A percentile compares a stretch with the other conserved stretches of the same genome.
Evolutionary conservation across 2,113 vertebrate species (phyloP).

Genomic region (Forbesichthys papilliferus): DNA sequence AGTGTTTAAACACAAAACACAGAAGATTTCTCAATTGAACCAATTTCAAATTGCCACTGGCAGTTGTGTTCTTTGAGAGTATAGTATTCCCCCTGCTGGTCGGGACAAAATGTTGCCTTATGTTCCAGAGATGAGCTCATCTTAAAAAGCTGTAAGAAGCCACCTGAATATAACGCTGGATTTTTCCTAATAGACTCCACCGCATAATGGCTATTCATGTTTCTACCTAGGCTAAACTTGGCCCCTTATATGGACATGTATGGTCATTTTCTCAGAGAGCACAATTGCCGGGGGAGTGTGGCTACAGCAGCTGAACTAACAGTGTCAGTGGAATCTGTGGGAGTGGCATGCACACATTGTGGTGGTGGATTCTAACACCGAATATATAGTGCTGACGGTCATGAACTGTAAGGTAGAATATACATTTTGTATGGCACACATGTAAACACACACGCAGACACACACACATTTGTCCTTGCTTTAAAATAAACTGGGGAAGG

Average conservation of each 20-base stretch:
- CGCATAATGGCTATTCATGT: too few species aligned
- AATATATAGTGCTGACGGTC: background rate
- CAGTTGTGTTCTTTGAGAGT: constrained; percentile 12
- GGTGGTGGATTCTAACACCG: constrained; percentile 11
- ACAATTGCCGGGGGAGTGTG: constrained; percentile 26
- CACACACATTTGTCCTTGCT: background rate
- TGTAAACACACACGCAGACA: background rate
- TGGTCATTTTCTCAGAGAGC: constrained; percentile 10
- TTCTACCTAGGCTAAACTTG: background rate
- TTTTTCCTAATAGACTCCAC: background rate
- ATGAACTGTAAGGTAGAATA: constrained; percentile 5
- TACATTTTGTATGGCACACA: background rate
- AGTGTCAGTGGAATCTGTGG: background rate
- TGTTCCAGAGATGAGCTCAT: constrained; percentile 17
- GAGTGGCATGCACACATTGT: constrained; percentile 40
- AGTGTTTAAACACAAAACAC: constrained; percentile 8
- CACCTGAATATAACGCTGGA: constrained; percentile 25
- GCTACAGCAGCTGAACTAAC: constrained; percentile 34
- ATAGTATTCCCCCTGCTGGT: constrained; percentile 60
- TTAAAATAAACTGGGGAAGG: constrained; percentile 8
- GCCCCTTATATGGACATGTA: background rate
- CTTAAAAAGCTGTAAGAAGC: constrained; percentile 8
- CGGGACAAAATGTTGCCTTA: constrained; percentile 31
- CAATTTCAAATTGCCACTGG: background rate
- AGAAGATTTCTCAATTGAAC: background rate